Evolutionary conservation across 1,140 invertebrate genomes (phyloP).

Genomic region (Meloidogyne chitwoodi): DNA sequence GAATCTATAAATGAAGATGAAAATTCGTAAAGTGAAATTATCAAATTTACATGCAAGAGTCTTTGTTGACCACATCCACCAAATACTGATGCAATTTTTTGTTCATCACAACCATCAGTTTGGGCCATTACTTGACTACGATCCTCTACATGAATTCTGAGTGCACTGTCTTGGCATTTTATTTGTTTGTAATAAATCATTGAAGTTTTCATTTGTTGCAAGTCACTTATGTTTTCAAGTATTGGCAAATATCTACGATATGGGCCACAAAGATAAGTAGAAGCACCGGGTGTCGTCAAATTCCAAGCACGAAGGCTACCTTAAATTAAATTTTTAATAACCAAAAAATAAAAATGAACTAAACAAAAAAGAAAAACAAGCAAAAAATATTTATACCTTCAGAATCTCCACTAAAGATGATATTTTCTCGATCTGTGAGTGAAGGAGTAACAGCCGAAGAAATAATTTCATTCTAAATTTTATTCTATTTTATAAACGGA

Average conservation of each 20-base stretch:
- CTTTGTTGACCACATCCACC: not conserved
- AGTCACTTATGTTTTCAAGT: conserved; percentile 12
- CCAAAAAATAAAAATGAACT: too few species aligned
- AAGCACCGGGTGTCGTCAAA: conserved; percentile 31
- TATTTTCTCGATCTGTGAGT: not conserved
- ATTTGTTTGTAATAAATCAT: conserved; percentile 25
- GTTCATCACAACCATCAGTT: not conserved
- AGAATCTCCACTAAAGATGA: conserved; percentile 47
- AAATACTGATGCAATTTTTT: not conserved
- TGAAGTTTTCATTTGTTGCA: conserved; percentile 18
- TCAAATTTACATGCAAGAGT: conserved; percentile 12
- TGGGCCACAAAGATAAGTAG: conserved; percentile 42
- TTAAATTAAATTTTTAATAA: not conserved
- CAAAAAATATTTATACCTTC: conserved; percentile 7
- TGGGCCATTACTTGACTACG: conserved; percentile 16
- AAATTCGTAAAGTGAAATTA: not conserved
- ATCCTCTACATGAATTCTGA: conserved; percentile 22
- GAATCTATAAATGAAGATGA: conserved; percentile 19
- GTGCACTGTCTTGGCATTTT: conserved; percentile 15
- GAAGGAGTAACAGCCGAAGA: not conserved
- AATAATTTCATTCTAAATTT: conserved; percentile 4
- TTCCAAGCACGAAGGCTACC: conserved; percentile 46
- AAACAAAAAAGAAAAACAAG: not conserved
- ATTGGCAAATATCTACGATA: conserved; percentile 40
- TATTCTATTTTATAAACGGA: not conserved